Conservation (phyloP, 2,888 invertebrate species). For the Aphodius sticticus region DNA sequence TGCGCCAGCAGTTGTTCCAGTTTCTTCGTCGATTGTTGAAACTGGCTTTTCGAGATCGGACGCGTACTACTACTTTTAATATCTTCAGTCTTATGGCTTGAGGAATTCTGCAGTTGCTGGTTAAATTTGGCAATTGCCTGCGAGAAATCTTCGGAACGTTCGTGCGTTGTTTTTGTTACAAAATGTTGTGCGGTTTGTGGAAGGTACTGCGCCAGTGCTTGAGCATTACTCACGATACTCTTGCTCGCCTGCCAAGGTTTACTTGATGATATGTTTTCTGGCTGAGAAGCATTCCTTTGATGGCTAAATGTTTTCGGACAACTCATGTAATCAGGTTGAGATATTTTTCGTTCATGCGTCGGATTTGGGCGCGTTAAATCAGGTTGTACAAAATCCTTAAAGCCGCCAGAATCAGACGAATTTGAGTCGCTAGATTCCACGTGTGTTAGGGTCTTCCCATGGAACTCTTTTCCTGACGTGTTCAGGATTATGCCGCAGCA, state of each 20-base stretch:
- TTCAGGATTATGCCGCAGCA: conserved; percentile 60
- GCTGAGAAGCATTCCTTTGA: conserved; percentile 54
- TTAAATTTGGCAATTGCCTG: conserved; percentile 41
- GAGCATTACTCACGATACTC: conserved; percentile 54
- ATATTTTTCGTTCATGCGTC: conserved; percentile 54
- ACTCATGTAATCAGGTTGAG: conserved; percentile 54
- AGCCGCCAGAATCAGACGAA: conserved; percentile 61
- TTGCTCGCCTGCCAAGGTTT: conserved; percentile 48
- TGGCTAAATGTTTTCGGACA: conserved; percentile 49
- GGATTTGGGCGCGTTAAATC: conserved; percentile 47
- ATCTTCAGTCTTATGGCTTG: conserved; percentile 48
- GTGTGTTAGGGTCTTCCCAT: conserved; percentile 55
- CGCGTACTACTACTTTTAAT: conserved; percentile 42
- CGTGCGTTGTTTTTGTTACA: conserved; percentile 31
- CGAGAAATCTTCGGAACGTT: conserved; percentile 39
- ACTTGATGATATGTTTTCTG: conserved; percentile 45
- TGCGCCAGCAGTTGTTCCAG: conserved; percentile 60
- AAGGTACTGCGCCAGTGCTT: conserved; percentile 57
- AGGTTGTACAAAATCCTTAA: conserved; percentile 59
- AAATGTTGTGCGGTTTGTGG: conserved; percentile 55
- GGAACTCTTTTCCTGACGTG: conserved; percentile 54
- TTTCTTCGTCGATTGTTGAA: conserved; percentile 60
- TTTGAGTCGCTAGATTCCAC: conserved; percentile 59
- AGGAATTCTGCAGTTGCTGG: conserved; percentile 37
- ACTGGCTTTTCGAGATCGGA: conserved; percentile 55